Conservation (phyloP, 2,888 invertebrate genomes). For the Drosophila demipolita region DNA sequence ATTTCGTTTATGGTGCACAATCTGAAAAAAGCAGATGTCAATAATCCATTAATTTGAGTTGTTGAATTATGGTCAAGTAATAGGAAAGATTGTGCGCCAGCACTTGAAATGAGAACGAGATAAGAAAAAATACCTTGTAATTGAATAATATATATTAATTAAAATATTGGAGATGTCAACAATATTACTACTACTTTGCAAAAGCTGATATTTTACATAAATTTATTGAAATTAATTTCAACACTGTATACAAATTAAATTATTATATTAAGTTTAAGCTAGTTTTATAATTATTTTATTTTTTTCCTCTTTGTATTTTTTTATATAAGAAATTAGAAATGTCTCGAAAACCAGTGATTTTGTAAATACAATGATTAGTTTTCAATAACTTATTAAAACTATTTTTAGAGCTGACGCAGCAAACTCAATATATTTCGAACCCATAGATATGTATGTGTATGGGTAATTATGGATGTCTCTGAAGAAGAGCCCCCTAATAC, state of each 20-base stretch:
- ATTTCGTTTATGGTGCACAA: background rate
- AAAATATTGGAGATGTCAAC: background rate
- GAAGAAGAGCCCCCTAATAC: conserved; percentile 29
- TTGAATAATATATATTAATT: background rate
- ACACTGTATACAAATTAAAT: background rate
- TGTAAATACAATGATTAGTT: background rate
- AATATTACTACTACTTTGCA: background rate
- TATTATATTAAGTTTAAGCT: background rate
- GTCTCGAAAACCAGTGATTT: background rate
- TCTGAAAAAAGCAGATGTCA: background rate
- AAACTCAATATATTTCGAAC: background rate
- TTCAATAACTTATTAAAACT: background rate
- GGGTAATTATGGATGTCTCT: conserved; percentile 23
- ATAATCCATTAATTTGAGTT: conserved; percentile 2
- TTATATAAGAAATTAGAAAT: background rate
- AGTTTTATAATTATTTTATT: no score
- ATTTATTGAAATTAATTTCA: background rate
- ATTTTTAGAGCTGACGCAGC: background rate
- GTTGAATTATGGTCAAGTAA: conserved; percentile 4
- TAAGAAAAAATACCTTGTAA: background rate
- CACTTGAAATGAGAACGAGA: conserved; percentile 7
- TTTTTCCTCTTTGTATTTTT: background rate
- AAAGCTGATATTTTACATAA: background rate
- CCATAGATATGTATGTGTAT: background rate
- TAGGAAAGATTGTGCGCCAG: background rate